Conservation (phyloP, 2,113 vertebrate species). For the Plecturocebus donacophilus region DNA sequence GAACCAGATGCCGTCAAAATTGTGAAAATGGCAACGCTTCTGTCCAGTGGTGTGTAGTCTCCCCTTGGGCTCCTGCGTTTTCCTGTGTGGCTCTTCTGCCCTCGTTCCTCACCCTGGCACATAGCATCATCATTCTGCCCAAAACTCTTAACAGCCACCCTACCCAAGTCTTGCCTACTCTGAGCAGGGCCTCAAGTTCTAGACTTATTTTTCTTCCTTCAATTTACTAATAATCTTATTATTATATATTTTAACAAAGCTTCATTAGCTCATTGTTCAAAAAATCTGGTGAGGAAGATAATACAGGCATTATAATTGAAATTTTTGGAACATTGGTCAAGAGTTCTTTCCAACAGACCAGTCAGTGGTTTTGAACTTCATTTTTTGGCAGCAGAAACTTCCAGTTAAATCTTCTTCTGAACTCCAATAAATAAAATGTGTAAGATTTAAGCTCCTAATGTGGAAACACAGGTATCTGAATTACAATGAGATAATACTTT, state of each 20-base stretch:
- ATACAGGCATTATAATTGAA: neutral
- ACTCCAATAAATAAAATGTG: neutral
- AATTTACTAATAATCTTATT: constrained; percentile 1
- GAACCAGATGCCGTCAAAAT: neutral
- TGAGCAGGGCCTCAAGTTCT: neutral
- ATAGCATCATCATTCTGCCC: neutral
- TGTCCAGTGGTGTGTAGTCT: neutral
- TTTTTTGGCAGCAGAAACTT: constrained; percentile 43
- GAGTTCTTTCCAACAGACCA: constrained; percentile 6
- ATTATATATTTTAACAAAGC: constrained; percentile 1
- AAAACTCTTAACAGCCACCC: neutral
- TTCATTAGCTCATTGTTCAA: constrained; percentile 19
- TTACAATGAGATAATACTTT: neutral
- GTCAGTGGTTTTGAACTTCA: constrained; percentile 1
- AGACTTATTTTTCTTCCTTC: neutral
- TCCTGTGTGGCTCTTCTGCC: neutral
- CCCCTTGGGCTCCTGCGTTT: neutral
- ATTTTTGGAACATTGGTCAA: neutral
- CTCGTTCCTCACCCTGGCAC: neutral
- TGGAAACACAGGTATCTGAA: neutral
- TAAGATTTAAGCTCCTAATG: neutral
- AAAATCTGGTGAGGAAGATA: constrained; percentile 15
- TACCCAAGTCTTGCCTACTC: neutral
- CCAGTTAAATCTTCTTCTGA: constrained; percentile 26
- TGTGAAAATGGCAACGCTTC: neutral